Evolutionary conservation across 2,113 vertebrate species (phyloP).

Genomic region (Piaya cayana): DNA sequence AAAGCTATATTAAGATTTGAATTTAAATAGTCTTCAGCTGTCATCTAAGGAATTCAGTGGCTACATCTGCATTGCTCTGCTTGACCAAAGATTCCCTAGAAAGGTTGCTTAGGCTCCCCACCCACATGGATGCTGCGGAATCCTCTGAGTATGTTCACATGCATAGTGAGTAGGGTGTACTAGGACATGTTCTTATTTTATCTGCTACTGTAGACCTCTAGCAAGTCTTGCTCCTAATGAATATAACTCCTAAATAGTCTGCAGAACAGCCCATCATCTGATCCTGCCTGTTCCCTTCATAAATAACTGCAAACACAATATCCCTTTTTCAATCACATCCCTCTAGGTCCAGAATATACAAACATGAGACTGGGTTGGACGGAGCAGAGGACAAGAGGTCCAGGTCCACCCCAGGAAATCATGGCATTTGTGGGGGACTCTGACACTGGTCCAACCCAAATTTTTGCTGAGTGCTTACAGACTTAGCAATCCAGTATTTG

Average conservation of each 20-base stretch:
- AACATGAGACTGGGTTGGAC: background rate
- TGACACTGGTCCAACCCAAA: background rate
- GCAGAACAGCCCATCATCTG: background rate
- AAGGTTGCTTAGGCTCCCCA: background rate
- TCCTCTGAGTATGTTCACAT: background rate
- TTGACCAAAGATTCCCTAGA: background rate
- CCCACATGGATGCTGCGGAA: background rate
- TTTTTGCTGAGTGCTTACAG: background rate
- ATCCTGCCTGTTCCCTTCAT: background rate
- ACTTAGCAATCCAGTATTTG: background rate
- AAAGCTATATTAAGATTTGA: background rate
- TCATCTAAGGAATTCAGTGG: background rate
- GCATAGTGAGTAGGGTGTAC: fast-evolving
- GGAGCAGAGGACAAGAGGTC: background rate
- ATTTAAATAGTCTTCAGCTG: background rate
- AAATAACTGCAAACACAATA: background rate
- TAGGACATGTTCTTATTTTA: background rate
- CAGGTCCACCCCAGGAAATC: background rate
- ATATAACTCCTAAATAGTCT: background rate
- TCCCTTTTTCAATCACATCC: background rate
- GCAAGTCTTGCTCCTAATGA: background rate
- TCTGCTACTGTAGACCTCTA: too few relatives aligned
- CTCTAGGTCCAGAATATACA: background rate
- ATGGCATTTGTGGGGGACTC: background rate
- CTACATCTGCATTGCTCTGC: background rate